These are phyloP conservation scores for Macrocentrus cingulum DNA, from an alignment of 1,140 invertebrate genomes.

Conservation along the genomic window DNA sequence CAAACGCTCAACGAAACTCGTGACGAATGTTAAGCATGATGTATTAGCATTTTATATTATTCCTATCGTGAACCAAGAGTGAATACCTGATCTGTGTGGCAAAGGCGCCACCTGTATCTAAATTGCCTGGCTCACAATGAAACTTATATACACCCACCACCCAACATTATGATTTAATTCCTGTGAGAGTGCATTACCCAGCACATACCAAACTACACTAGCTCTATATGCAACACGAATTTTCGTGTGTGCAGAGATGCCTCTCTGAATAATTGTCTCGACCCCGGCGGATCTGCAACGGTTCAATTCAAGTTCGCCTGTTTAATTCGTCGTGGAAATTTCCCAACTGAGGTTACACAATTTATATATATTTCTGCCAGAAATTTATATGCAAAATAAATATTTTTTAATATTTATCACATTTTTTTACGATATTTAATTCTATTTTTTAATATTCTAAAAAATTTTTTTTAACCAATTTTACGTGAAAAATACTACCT, in stretches of 20 bases:
- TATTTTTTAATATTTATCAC: too few relatives aligned
- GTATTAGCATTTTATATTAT: conserved; percentile 30
- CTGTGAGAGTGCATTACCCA: conserved; percentile 3
- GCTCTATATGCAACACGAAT: conserved; percentile 36
- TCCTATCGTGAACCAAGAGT: conserved; percentile 25
- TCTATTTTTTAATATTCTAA: too few relatives aligned
- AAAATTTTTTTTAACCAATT: too few relatives aligned
- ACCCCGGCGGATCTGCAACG: too few relatives aligned
- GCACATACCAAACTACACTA: conserved; percentile 7
- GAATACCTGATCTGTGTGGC: conserved; percentile 30
- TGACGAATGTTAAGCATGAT: conserved; percentile 32
- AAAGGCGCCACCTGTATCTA: conserved; percentile 33
- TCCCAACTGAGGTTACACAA: too few relatives aligned
- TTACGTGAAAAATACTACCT: too few relatives aligned
- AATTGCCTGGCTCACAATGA: conserved; percentile 24
- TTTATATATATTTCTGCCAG: too few relatives aligned
- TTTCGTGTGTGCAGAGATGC: background rate
- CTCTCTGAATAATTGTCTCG: too few relatives aligned
- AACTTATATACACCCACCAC: background rate
- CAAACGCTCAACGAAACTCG: conserved; percentile 8
- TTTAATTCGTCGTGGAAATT: too few relatives aligned
- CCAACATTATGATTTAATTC: conserved; percentile 33
- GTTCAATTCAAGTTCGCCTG: too few relatives aligned
- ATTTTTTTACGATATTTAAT: too few relatives aligned
- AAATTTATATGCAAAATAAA: too few relatives aligned